Percentiles rank a stretch among this genome's conserved stretches.
phyloP scores from a whole-genome alignment of 2,888 invertebrate species.

The Andricus quercusramuli region DNA sequence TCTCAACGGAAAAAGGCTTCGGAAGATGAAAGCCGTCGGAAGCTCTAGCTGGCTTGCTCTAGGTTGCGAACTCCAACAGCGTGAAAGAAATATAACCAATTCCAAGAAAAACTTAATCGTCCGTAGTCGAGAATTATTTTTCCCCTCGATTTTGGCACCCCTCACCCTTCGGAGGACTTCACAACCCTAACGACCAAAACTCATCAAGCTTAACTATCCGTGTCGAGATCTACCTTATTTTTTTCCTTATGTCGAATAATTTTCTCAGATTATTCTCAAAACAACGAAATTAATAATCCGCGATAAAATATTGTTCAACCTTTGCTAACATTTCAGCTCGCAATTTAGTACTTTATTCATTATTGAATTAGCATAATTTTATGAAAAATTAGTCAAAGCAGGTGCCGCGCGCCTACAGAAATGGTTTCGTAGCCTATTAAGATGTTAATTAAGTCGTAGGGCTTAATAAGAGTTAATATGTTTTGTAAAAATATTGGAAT shows the following conservation, averaged over 20 bases:
- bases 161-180: background rate
- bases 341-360: background rate
- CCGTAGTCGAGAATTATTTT: constrained; percentile 57
- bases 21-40: constrained; percentile 34
- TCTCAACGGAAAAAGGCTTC: constrained; percentile 27
- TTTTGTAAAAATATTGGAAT: too few species aligned
- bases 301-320: background rate
- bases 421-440: too few species aligned
- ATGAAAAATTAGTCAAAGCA: too few species aligned
- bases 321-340: background rate
- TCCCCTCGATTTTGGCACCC: constrained; percentile 44
- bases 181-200: background rate
- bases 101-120: constrained; percentile 57
- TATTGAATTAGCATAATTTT: background rate
- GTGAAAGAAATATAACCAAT: constrained; percentile 48
- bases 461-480: too few species aligned
- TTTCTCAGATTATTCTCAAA: background rate
- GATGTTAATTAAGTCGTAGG: too few species aligned
- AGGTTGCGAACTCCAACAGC: background rate
- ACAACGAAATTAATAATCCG: background rate
- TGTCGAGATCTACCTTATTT: background rate
- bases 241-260: background rate
- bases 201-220: constrained; percentile 1
- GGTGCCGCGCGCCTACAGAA: too few species aligned
- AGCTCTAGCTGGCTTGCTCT: background rate